phyloP scores from a whole-genome alignment of 2,113 vertebrate genomes.

The Oryzias celebensis region DNA sequence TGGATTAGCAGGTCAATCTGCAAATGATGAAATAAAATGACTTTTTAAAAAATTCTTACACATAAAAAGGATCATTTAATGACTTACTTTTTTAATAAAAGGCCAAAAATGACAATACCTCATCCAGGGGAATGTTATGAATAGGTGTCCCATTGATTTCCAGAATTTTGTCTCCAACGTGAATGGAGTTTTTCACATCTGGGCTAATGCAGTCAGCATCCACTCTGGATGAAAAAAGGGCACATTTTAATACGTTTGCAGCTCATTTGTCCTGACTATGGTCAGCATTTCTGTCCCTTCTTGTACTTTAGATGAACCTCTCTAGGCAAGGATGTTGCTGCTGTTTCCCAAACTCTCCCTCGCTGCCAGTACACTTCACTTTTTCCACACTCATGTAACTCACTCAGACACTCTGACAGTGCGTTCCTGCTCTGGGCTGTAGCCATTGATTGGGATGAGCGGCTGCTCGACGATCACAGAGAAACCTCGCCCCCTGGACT shows the following conservation, averaged over 20 bases:
- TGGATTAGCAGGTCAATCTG: slow-evolving; percentile 95
- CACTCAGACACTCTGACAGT: slow-evolving; percentile 93
- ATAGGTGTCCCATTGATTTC: slow-evolving; percentile 97
- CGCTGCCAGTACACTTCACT: too few relatives aligned
- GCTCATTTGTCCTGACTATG: slow-evolving; percentile 10
- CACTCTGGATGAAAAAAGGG: slow-evolving; percentile 71
- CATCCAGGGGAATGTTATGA: slow-evolving; percentile 90
- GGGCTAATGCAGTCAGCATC: slow-evolving; percentile 92
- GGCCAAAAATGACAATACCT: slow-evolving; percentile 74
- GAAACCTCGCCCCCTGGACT: slow-evolving; percentile 85
- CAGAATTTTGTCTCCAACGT: slow-evolving; percentile 92
- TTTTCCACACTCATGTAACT: slow-evolving; percentile 47
- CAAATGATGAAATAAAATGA: neutral
- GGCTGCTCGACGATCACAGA: slow-evolving; percentile 90
- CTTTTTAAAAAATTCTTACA: fast-evolving
- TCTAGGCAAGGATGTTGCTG: too few relatives aligned
- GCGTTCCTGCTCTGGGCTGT: slow-evolving; percentile 79
- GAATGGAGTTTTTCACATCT: slow-evolving; percentile 96
- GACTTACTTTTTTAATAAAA: too few relatives aligned
- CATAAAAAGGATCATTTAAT: neutral
- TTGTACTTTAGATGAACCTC: neutral
- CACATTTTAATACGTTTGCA: neutral
- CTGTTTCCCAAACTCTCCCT: too few relatives aligned
- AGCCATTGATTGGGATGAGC: slow-evolving; percentile 75
- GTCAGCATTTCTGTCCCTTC: neutral